phyloP scores from a whole-genome alignment of 1,140 invertebrate species.

The Leptinotarsa undecemlineata region DNA sequence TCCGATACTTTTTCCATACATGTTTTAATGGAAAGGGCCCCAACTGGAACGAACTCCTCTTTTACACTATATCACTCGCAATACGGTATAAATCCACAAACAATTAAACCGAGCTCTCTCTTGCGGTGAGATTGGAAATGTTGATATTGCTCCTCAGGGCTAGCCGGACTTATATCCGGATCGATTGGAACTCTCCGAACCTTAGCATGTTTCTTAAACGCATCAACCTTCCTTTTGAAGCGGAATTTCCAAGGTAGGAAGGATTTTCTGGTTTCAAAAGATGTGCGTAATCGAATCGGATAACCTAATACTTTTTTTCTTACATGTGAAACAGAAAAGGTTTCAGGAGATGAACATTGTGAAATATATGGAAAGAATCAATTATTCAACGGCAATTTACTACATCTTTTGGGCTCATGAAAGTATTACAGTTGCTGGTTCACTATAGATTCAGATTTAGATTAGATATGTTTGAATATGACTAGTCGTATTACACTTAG shows the following conservation, averaged over 20 bases:
- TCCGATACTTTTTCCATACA: no score
- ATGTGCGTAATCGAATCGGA: background rate
- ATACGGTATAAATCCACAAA: background rate
- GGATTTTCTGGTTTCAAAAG: background rate
- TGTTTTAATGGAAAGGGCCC: no score
- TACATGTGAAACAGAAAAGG: no score
- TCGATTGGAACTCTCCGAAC: background rate
- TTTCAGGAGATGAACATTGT: no score
- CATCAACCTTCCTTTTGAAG: background rate
- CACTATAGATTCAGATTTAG: no score
- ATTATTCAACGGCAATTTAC: no score
- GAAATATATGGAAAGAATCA: no score
- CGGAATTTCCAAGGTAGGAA: background rate
- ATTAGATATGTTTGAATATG: no score
- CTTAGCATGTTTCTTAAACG: background rate
- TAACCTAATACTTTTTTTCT: no score
- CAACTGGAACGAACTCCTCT: background rate
- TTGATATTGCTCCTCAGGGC: background rate
- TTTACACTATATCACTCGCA: background rate
- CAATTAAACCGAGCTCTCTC: background rate
- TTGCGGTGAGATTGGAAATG: conserved; percentile 1
- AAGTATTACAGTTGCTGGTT: no score
- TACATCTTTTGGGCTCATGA: no score
- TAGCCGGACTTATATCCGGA: background rate
- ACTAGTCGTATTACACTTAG: no score